Evolutionary conservation across 2,888 invertebrate species (phyloP), one percentile per base, ranked within the genome.

Genomic region (Macrosoma leucophasiata): DNA sequence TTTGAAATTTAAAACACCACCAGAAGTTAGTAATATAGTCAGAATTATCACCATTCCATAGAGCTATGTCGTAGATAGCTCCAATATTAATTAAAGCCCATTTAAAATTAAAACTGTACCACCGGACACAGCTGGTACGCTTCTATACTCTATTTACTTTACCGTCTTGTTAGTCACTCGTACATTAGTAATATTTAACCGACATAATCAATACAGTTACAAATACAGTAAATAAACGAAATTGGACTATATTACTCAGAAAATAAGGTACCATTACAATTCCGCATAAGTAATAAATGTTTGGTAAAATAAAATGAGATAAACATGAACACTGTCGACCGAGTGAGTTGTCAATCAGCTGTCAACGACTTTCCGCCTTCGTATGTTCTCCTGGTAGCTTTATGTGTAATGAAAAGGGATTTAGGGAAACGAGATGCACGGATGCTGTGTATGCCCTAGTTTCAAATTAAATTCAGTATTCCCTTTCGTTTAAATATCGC

Each of bases 261-360:
- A 0, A n/a, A 25, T 41, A 51, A 33, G 23, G 15, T 9, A 11
- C 9, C 10, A 12, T 29, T 20, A 9, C 3, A 34, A 34, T 20
- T n/a, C 7, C 10, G 1, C 5, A 26, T 28, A 18, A 9, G 14
- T 13, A 3, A 9, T 17, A 30, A 26, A 25, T 29, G 29, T 23
- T 41, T 54, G 36, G 50, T 43, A 36, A 45, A 52, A 53, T 55
- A 65, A 64, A 74, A 74, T 73, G 71, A 76, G 69, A 76, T 78
- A 77, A 81, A 82, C 72, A 78, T 76, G 78, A 75, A 69, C 53
- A 68, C 62, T 64, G 59, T 59, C 61, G 70, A 58, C 56, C 72
- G 75, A 84, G 82, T 82, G 68, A 84, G 82, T 76, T 58, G 82
- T 84, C 82, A 84, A 82, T 84, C 82, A 82, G 65, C 73, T 79